Evolutionary conservation across 2,888 invertebrate genomes (phyloP).

Genomic region (Hypomecis punctinalis): DNA sequence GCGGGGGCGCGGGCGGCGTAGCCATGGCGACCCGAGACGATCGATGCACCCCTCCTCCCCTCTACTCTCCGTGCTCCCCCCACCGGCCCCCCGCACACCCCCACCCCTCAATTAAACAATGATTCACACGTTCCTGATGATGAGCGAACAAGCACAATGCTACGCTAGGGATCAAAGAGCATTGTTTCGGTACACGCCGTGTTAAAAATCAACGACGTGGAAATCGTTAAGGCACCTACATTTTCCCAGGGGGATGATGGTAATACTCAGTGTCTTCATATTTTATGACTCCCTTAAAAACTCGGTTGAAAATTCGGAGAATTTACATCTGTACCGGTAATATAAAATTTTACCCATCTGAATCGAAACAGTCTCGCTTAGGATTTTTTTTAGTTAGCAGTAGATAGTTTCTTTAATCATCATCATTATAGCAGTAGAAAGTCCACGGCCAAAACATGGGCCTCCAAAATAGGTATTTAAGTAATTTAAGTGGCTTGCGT

Average conservation of each 20-base stretch:
- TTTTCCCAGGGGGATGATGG: constrained; percentile 34
- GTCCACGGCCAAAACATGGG: too few species aligned
- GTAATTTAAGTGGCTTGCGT: too few species aligned
- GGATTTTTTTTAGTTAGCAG: too few species aligned
- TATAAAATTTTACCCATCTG: too few species aligned
- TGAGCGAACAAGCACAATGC: constrained; percentile 54
- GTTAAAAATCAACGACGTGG: constrained; percentile 42
- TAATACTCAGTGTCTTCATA: constrained; percentile 25
- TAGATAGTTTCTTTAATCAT: too few species aligned
- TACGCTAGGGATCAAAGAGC: constrained; percentile 42
- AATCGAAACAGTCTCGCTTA: too few species aligned
- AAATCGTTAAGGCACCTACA: constrained; percentile 38
- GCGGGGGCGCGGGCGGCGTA: constrained; percentile 59
- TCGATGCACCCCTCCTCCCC: constrained; percentile 66
- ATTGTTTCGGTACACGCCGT: constrained; percentile 40
- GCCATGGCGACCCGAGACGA: constrained; percentile 79
- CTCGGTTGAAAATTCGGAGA: not conserved
- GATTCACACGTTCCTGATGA: constrained; percentile 76
- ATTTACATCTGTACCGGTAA: too few species aligned
- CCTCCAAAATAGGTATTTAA: too few species aligned
- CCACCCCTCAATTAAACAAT: constrained; percentile 79
- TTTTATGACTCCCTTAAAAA: constrained; percentile 12
- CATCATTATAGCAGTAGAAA: too few species aligned
- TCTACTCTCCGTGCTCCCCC: constrained; percentile 52
- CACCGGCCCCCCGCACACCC: constrained; percentile 54